Conservation (phyloP, 2,797 vertebrate genomes). For the Gastrophryne carolinensis region DNA sequence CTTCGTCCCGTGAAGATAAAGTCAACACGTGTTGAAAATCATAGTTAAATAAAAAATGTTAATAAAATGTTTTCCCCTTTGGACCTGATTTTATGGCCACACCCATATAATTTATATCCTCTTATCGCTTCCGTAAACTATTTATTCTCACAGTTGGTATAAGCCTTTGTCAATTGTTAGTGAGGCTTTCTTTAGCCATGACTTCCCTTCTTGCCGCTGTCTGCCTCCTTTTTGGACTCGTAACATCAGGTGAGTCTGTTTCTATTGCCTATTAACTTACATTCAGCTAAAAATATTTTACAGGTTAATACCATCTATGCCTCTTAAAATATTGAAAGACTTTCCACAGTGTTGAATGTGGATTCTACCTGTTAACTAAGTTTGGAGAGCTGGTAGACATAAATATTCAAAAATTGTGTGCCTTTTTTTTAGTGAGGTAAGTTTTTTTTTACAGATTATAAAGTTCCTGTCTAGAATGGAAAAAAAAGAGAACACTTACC, state of each 20-base stretch:
- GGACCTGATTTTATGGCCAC: too few relatives aligned
- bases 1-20: too few relatives aligned
- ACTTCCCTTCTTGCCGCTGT: neutral
- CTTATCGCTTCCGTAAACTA: neutral
- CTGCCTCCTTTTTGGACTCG: neutral
- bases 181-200: neutral
- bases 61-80: too few relatives aligned
- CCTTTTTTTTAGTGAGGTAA: too few relatives aligned
- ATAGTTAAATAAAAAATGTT: too few relatives aligned
- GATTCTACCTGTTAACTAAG: neutral
- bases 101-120: too few relatives aligned
- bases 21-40: too few relatives aligned
- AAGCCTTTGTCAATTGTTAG: neutral
- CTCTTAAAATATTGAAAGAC: neutral
- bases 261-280: neutral
- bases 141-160: neutral
- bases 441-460: too few relatives aligned
- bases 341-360: neutral
- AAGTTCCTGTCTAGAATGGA: too few relatives aligned
- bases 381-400: neutral
- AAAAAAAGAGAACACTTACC: too few relatives aligned
- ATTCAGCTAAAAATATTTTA: neutral
- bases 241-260: neutral
- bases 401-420: neutral
- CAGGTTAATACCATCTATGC: neutral